A percentile compares a stretch with the other conserved stretches of the same genome.
phyloP scores from a whole-genome alignment of 2,113 vertebrate genomes.

The Plotosus lineatus region DNA sequence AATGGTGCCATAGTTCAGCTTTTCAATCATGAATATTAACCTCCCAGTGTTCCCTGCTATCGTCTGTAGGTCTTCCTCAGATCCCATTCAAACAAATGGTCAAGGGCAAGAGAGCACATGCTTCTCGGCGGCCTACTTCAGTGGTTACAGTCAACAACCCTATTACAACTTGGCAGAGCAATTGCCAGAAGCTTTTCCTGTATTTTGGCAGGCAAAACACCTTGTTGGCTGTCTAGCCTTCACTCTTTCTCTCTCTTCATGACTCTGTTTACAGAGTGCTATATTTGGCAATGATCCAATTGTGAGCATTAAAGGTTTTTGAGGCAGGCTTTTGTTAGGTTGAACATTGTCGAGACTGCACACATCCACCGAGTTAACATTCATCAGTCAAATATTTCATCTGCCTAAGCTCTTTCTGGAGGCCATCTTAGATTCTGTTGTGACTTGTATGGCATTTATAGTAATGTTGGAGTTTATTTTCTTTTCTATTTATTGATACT shows the following conservation, averaged over 20 bases:
- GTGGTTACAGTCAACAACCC: constrained; percentile 60
- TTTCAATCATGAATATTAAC: constrained; percentile 24
- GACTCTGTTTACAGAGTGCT: constrained; percentile 47
- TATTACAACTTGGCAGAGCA: constrained; percentile 67
- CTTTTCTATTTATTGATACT: not conserved
- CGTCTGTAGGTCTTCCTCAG: constrained; percentile 40
- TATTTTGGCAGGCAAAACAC: constrained; percentile 64
- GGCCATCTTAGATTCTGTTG: constrained; percentile 34
- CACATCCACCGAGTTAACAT: constrained; percentile 34
- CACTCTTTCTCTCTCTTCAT: constrained; percentile 41
- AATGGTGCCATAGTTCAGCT: constrained; percentile 41
- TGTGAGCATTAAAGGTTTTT: constrained; percentile 42
- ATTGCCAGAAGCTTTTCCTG: constrained; percentile 68
- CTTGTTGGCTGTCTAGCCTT: constrained; percentile 63
- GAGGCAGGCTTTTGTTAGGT: constrained; percentile 48
- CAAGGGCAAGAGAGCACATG: constrained; percentile 56
- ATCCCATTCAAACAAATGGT: constrained; percentile 47
- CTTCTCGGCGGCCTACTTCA: constrained; percentile 53
- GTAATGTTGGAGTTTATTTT: not conserved
- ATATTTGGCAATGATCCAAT: constrained; percentile 40
- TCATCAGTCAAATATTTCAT: constrained; percentile 37
- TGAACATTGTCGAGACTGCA: constrained; percentile 27
- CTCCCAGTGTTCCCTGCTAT: constrained; percentile 5
- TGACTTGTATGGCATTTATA: constrained; percentile 7
- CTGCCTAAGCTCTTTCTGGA: constrained; percentile 35